phyloP scores from a whole-genome alignment of 1,140 invertebrate species.

The Stegodyphus mimosarum region DNA sequence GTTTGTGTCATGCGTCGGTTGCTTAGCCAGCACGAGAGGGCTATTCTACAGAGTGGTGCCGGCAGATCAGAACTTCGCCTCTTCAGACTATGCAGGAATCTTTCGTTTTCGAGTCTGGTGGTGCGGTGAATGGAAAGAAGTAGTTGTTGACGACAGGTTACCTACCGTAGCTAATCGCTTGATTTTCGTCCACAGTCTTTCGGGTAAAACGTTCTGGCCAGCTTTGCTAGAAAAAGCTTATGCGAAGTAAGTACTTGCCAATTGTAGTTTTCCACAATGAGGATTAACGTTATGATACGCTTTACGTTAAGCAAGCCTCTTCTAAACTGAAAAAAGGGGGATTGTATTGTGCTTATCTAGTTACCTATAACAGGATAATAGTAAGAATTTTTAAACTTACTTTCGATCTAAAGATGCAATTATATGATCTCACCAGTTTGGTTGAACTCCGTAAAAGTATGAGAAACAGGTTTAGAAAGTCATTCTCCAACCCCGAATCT shows the following conservation, averaged over 20 bases:
- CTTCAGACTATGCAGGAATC: conserved; percentile 75
- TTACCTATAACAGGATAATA: too few species aligned
- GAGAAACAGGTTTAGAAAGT: too few species aligned
- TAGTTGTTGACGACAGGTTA: conserved; percentile 93
- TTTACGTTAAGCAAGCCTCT: too few species aligned
- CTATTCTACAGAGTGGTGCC: conserved; percentile 95
- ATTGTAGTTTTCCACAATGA: neutral
- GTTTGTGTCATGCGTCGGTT: conserved; percentile 89
- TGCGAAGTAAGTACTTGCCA: conserved; percentile 82
- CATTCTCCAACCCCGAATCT: too few species aligned
- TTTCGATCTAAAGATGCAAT: too few species aligned
- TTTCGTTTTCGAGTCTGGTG: conserved; percentile 96
- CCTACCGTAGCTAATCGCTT: conserved; percentile 92
- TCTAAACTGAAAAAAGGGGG: too few species aligned
- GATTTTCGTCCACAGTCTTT: conserved; percentile 90
- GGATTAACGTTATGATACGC: too few species aligned
- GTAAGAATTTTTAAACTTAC: too few species aligned
- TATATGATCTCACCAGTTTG: too few species aligned
- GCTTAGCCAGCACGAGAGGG: conserved; percentile 81
- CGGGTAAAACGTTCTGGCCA: conserved; percentile 93
- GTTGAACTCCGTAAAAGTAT: too few species aligned
- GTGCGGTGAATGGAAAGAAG: conserved; percentile 96
- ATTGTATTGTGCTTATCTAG: too few species aligned
- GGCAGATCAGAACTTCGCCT: conserved; percentile 85
- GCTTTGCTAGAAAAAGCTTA: conserved; percentile 97